Conservation (phyloP, 2,113 vertebrate genomes). For the Gadus macrocephalus region DNA sequence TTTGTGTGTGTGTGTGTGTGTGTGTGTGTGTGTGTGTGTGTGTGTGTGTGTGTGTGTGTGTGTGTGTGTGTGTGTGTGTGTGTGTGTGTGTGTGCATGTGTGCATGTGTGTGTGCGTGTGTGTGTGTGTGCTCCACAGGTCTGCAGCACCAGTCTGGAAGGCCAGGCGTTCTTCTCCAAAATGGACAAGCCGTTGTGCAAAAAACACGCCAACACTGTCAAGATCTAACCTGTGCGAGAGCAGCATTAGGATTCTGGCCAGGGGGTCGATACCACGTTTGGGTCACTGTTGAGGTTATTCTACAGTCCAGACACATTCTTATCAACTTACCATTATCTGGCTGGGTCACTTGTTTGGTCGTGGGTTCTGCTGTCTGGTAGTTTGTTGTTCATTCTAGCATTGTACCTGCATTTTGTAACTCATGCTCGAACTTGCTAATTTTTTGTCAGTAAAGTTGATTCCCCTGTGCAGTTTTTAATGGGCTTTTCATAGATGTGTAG, state of each 20-base stretch:
- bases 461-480: slow-evolving; percentile 1
- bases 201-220: slow-evolving; percentile 91
- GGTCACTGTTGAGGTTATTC: slow-evolving; percentile 11
- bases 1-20: not conserved
- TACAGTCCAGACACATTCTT: slow-evolving; percentile 29
- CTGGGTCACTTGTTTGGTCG: slow-evolving; percentile 15
- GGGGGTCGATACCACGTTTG: too few species aligned
- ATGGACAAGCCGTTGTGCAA: slow-evolving; percentile 97
- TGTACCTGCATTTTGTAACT: slow-evolving; percentile 5
- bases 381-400: slow-evolving; percentile 12
- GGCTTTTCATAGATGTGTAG: slow-evolving; percentile 6
- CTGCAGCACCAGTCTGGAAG: slow-evolving; percentile 87
- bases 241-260: too few species aligned
- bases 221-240: slow-evolving; percentile 72
- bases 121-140: slow-evolving; percentile 62
- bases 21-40: not conserved
- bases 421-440: not conserved
- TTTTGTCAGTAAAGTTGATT: not conserved
- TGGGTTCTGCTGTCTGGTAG: slow-evolving; percentile 21
- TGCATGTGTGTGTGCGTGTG: not conserved
- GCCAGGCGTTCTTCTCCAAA: slow-evolving; percentile 96
- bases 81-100: not conserved
- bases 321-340: slow-evolving; percentile 1
- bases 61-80: not conserved
- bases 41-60: not conserved